Evolutionary conservation across 2,888 invertebrate species (phyloP).

Genomic region (Cecidostiba fungosa): DNA sequence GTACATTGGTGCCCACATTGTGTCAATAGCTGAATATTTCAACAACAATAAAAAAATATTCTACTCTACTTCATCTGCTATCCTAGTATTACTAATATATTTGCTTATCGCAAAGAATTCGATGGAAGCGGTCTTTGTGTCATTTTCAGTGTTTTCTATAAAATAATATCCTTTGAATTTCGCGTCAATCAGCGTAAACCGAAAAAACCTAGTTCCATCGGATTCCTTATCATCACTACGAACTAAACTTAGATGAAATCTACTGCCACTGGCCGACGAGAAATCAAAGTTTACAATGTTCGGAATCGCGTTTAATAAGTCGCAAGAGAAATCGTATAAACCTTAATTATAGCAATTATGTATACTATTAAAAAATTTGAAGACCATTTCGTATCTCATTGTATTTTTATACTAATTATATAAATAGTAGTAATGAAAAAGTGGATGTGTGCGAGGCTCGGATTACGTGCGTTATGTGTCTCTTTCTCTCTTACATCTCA

Average conservation of each 20-base stretch:
- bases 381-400: background rate
- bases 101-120: conserved; percentile 36
- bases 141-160: background rate
- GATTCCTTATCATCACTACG: conserved; percentile 26
- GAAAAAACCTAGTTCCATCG: conserved; percentile 36
- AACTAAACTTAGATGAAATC: conserved; percentile 33
- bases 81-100: conserved; percentile 43
- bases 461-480: conserved; percentile 23
- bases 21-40: conserved; percentile 78
- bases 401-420: conserved; percentile 25
- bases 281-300: conserved; percentile 49
- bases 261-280: conserved; percentile 49
- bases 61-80: conserved; percentile 49
- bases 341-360: conserved; percentile 22
- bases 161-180: conserved; percentile 30
- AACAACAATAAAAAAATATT: conserved; percentile 61
- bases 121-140: conserved; percentile 35
- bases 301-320: conserved; percentile 6
- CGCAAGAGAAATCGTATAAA: conserved; percentile 23
- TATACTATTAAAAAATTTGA: conserved; percentile 35
- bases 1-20: conserved; percentile 79
- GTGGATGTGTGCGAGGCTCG: conserved; percentile 46
- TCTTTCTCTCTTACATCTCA: conserved; percentile 5
- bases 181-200: background rate
- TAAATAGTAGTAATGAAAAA: conserved; percentile 17